Base-by-base conservation (phyloP, 2,888 invertebrate genomes). In the Epinotia demarniana region DNA sequence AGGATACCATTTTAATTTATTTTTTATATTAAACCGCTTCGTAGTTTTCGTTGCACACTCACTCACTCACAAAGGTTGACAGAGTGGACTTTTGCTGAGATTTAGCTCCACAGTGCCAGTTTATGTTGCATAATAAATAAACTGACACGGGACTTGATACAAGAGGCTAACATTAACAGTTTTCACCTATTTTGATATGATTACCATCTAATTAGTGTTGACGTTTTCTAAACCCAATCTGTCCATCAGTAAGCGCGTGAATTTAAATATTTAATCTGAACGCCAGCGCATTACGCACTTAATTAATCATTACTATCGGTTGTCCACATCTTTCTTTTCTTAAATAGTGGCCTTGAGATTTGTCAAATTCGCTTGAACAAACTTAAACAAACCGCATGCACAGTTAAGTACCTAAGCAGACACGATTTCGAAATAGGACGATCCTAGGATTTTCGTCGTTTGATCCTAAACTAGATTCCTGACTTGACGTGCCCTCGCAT, bases 401-500 rank as follows among this genome's bases (percentile, higher is more conserved):
- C 33, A 33, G 6, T 8, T 33, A 33, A 33, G 33, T 33, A n/a
- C n/a, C n/a, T n/a, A 33, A 33, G 6, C 33, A 33, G 8, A 33
- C 33, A 8, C 33, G 6, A 6, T 33, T 33, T 8, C 6, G 6
- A 33, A 39, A 62, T 39, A 63, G n/a, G 46, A 27, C 4, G 5
- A 43, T n/a, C 49, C 53, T 33, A n/a, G 11, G n/a, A n/a, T 58
- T 60, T 43, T 23, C 11, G 23, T 46, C 18, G 46, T 18, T 6
- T 23, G 58, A 69, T 69, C 46, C n/a, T 16, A 16, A 58, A 46
- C 69, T 43, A 19, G 18, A 33, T 5, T 58, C 27, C 13, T 19
- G 64, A 49, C 46, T 58, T 73, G 66, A 73, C 63, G 49, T 27
- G 66, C 66, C 23, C 58, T 57, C 46, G 57, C 64, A 73, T 66